These are phyloP conservation scores for Festucalex cinctus DNA, from an alignment of 2,113 vertebrate species.

Conservation along the genomic window DNA sequence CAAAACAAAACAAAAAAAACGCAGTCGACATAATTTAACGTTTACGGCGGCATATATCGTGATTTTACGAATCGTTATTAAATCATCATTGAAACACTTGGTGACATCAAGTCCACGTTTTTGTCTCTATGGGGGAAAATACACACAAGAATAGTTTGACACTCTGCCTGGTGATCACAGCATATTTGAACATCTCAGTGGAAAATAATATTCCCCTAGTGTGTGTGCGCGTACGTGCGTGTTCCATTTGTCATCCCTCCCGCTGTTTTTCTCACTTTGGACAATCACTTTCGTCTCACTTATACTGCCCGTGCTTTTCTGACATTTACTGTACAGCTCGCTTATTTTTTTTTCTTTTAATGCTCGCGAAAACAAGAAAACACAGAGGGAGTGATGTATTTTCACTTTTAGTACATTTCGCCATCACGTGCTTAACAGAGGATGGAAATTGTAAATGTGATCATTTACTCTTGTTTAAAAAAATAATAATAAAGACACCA, in stretches of 20 bases:
- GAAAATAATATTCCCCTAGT: slow-evolving; percentile 30
- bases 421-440: background rate
- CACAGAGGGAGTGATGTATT: background rate
- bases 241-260: slow-evolving; percentile 18
- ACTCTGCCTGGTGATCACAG: slow-evolving; percentile 25
- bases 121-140: too few species aligned
- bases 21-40: too few species aligned
- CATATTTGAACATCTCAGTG: slow-evolving; percentile 41
- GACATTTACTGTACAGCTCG: slow-evolving; percentile 16
- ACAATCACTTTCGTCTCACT: slow-evolving; percentile 11
- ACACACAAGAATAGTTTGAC: background rate
- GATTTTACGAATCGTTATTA: too few species aligned
- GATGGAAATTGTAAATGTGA: slow-evolving; percentile 1
- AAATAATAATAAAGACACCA: background rate
- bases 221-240: slow-evolving; percentile 31
- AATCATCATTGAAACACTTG: too few species aligned
- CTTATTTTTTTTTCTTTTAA: background rate
- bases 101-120: too few species aligned
- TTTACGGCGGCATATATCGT: too few species aligned
- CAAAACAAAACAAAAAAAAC: too few species aligned
- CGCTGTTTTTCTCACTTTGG: slow-evolving; percentile 11
- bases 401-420: background rate
- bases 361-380: background rate
- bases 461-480: background rate
- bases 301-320: slow-evolving; percentile 11